Base-by-base conservation (phyloP, 1,140 invertebrate genomes). In the Macrotrachela quadricornifera region DNA sequence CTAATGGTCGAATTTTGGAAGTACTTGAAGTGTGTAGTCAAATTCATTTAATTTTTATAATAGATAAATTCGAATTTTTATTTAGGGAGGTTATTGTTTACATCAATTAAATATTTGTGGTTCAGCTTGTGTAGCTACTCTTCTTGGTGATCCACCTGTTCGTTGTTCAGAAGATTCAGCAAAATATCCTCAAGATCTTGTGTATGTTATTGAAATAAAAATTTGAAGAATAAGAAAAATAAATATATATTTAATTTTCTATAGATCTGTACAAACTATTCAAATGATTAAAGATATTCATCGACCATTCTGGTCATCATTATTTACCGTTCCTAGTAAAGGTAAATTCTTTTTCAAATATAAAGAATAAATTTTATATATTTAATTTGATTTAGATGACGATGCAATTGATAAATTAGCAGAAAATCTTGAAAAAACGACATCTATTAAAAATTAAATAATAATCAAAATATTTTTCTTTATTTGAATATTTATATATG, bases 31-130 rank as follows among this genome's bases (percentile, higher is more conserved):
- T 70, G 58, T 57, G 57, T 15, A 30, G 30, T 37, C 17, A 13
- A 49, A 49, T 47, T 46, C 13, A 47, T 57, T 17, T 38, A 17
- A 30, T 21, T 40, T 10, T 48, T 54, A 18, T 49, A 39, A n/a
- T 49, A 54, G 17, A 46, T 43, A 17, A 13, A 21, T n/a, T 36
- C 46, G n/a, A n/a, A 21, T 48, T 12, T 14, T 18, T 1, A 12
- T 46, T 39, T 30, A 69, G 67, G 87, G 86, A n/a, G 87, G 87
- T 9, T 92, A 92, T 69, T 88, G 90, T 64, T 71, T 85, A 10
- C 79, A 78, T 49, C 81, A 83, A 2, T 82, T 85, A 53, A 78
- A 83, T 0, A 79, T 85, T 59, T 77, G 79, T 1, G 82, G 90
- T 79, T 76, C 79, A 1, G 78, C 82, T 72, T 88, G 85, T 66